Evolutionary conservation across 2,797 vertebrate genomes (phyloP), one percentile per base, ranked within the genome.

Genomic region (Mus spretus): DNA sequence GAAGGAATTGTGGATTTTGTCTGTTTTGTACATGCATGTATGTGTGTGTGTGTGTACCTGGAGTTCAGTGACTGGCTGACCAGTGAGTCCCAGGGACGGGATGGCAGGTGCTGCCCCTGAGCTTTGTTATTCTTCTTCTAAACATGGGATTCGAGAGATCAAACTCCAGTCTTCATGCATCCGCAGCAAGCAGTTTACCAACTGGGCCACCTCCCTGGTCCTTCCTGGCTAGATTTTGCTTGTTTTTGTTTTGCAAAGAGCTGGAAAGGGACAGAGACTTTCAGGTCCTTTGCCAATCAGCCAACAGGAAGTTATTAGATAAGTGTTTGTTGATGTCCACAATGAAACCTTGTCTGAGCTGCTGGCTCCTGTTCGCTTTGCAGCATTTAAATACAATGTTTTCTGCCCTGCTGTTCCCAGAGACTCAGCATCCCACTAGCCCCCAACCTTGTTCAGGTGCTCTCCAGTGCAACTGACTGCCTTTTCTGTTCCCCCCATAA

Each of bases 271-370:
- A 44, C 26, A 19, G 8, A 57, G 57, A 37, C 26, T n/a, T 5
- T 4, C 40, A 55, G 40, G 34, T 67, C 4, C 2, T n/a, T 70
- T 20, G 92, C 40, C 80, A 44, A 65, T 44, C 37, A 75, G 28
- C 37, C n/a, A 34, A 79, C 20, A 34, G 17, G 34, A 72, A 55
- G 83, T 6, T 1, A 83, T 63, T 24, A 12, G 65, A 3, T 50
- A 44, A 0, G 1, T 19, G 17, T 40, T 59, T 67, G 67, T 40
- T n/a, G 24, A 20, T 40, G 72, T 44, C 70, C 53, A 44, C 40
- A 0, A 1, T 10, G 7, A 5, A 5, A 10, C 47, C n/a, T 0
- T 2, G 26, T 19, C 67, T 9, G 19, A 82, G 77, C 40, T 59
- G 14, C 70, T 0, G n/a, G 20, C 31, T 34, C 22, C 80, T 55